Base-by-base conservation (phyloP, 2,888 invertebrate species). In the Acronicta alni region DNA sequence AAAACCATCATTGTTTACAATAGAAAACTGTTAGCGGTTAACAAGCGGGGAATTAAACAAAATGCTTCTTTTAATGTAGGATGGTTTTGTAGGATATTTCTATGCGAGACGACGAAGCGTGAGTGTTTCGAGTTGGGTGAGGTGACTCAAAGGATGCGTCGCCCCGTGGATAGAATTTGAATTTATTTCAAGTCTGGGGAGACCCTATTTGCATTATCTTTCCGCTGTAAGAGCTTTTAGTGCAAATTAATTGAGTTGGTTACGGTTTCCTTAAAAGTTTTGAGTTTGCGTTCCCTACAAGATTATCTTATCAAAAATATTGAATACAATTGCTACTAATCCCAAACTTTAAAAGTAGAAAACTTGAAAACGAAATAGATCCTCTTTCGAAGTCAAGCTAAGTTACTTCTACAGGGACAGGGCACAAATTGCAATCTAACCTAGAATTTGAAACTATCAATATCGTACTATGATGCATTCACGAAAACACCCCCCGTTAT, bases 71-170 rank as follows among this genome's bases (percentile, higher is more conserved):
- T 57, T 38, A 68, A 61, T 54, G 58, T 43, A 56, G 45, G 30
- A 23, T 17, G 55, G 43, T 44, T 66, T 48, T 32, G 45, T 48
- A 41, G 35, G 43, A 63, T 51, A 72, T 79, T 74, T 77, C 67
- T 68, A 79, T 77, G 77, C 75, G 66, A 63, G 48, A 67, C 77
- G 43, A 41, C 62, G 57, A 56, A 57, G 49, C 61, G 45, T 54
- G 67, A 75, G 72, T 71, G 76, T 70, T 74, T 75, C 54, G 47
- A 67, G 67, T 66, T 64, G 45, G 62, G 62, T 75, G 67, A 55
- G 55, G 57, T 75, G 75, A 75, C 66, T 71, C 69, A 72, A 71
- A 80, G 79, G 79, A 79, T 80, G 72, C 70, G 64, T 30, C 65
- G 51, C 45, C 42, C 59, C 71, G 76, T 68, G 71, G 47, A 43